A percentile compares a stretch with the other conserved stretches of the same genome.
These are phyloP conservation scores for Syrrhaptes paradoxus DNA, from an alignment of 2,113 vertebrate genomes.

Conservation along the genomic window DNA sequence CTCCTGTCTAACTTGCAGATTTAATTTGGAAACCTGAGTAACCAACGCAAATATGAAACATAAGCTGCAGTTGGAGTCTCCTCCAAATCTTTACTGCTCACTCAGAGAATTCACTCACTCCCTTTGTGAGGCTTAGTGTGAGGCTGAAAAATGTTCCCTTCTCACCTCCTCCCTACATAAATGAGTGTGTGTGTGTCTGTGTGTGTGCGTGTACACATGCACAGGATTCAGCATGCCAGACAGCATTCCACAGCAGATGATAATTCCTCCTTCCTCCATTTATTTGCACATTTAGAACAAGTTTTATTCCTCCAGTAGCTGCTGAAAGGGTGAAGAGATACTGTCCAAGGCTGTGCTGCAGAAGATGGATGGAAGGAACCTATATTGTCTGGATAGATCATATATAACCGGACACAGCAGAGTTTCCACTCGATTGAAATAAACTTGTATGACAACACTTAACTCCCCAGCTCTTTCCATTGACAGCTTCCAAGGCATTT, in stretches of 20 bases:
- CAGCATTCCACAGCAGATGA: conserved; percentile 33
- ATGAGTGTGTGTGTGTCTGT: background rate
- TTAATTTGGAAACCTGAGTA: conserved; percentile 9
- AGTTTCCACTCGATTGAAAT: conserved; percentile 1
- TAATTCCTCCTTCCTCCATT: background rate
- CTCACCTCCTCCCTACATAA: conserved; percentile 16
- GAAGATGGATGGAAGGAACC: background rate
- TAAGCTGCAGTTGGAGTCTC: background rate
- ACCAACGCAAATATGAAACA: background rate
- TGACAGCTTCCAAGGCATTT: background rate
- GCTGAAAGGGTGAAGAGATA: background rate
- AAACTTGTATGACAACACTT: background rate
- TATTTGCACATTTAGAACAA: conserved; percentile 2
- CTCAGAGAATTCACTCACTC: background rate
- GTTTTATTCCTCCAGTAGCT: conserved; percentile 18
- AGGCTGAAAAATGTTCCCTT: conserved; percentile 7
- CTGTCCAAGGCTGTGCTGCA: background rate
- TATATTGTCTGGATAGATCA: background rate
- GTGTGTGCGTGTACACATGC: background rate
- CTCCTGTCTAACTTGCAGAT: conserved; percentile 31
- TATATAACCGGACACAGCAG: background rate
- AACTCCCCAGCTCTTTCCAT: background rate
- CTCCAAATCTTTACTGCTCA: background rate
- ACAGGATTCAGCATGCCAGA: conserved; percentile 15
- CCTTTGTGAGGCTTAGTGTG: background rate